Evolutionary conservation across 1,140 invertebrate genomes (phyloP).

Genomic region (Caenorhabditis latens): DNA sequence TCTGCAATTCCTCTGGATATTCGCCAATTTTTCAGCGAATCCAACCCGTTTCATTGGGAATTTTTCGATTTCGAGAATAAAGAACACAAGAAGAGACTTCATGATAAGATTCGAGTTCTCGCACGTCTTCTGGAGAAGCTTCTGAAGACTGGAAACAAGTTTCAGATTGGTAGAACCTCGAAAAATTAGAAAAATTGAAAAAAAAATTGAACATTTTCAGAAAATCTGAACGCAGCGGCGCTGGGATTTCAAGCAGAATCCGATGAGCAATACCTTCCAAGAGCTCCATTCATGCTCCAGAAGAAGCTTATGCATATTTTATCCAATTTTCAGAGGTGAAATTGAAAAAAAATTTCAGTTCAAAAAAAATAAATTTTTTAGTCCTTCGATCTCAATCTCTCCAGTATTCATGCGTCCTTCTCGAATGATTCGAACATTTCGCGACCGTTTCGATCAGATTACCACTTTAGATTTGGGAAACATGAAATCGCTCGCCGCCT

Average conservation of each 20-base stretch:
- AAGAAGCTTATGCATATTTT: constrained; percentile 43
- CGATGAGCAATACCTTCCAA: constrained; percentile 24
- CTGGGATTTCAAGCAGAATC: neutral
- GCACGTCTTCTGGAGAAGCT: constrained; percentile 17
- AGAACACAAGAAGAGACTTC: neutral
- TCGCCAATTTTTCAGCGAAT: neutral
- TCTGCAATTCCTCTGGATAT: neutral
- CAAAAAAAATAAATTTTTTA: neutral
- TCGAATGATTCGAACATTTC: constrained; percentile 35
- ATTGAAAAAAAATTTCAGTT: neutral
- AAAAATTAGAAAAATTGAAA: neutral
- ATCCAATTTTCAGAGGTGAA: neutral
- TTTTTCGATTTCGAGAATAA: constrained; percentile 4
- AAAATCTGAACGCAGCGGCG: neutral
- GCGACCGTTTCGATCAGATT: constrained; percentile 16
- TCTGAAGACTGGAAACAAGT: neutral
- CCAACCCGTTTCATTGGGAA: neutral
- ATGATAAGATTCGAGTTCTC: neutral
- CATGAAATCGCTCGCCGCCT: constrained; percentile 14
- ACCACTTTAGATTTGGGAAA: constrained; percentile 36
- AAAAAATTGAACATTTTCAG: neutral
- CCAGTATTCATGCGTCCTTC: constrained; percentile 47
- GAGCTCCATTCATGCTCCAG: constrained; percentile 45
- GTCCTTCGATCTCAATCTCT: constrained; percentile 5
- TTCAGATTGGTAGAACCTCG: neutral